Percentiles rank a stretch among this genome's conserved stretches.
Evolutionary conservation across 2,888 invertebrate genomes (phyloP).

Genomic region (Eucera pruinosa): DNA sequence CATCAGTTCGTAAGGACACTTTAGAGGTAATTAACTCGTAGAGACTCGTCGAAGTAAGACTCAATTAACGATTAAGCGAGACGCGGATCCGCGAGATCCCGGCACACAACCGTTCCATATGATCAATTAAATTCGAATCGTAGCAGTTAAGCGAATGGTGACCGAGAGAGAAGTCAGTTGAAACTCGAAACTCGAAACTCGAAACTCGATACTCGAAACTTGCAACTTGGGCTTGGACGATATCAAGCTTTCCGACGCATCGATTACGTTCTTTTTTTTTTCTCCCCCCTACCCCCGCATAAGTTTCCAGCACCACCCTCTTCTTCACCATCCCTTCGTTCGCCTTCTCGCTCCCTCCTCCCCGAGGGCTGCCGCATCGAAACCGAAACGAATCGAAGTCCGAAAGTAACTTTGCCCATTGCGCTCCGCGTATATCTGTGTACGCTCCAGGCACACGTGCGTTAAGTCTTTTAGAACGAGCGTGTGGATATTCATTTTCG

Average conservation of each 20-base stretch:
- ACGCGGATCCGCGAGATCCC: conserved; percentile 55
- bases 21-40: conserved; percentile 58
- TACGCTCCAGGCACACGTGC: conserved; percentile 40
- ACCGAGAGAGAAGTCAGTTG: conserved; percentile 28
- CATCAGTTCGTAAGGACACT: conserved; percentile 50
- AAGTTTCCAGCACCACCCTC: conserved; percentile 19
- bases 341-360: conserved; percentile 2
- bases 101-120: conserved; percentile 78
- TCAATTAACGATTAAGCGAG: conserved; percentile 55
- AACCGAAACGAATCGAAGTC: conserved; percentile 66
- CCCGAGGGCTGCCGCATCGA: conserved; percentile 41
- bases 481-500: conserved; percentile 75
- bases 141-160: conserved; percentile 59
- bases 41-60: conserved; percentile 56
- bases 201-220: too few species aligned
- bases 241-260: conserved; percentile 53
- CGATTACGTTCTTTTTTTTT: conserved; percentile 30
- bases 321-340: conserved; percentile 35
- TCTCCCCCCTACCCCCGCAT: not conserved
- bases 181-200: too few species aligned
- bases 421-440: conserved; percentile 61
- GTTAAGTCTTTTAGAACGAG: conserved; percentile 55
- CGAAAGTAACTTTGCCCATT: conserved; percentile 75
- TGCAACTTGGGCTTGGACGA: conserved; percentile 45
- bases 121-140: conserved; percentile 77